phyloP scores from a whole-genome alignment of 1,140 invertebrate genomes.

The Conus ventricosus region DNA sequence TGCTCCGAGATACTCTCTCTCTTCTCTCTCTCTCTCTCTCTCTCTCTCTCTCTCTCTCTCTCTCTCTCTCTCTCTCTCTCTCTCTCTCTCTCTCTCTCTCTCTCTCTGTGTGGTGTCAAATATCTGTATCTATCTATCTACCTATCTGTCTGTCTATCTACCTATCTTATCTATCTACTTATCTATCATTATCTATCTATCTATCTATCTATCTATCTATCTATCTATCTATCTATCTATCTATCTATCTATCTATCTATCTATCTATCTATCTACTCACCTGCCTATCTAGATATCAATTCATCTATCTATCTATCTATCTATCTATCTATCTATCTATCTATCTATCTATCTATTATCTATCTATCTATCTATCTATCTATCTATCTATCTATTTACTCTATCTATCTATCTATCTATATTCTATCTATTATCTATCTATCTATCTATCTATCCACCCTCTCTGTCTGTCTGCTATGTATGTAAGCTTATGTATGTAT shows the following conservation, averaged over 20 bases:
- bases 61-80: neutral
- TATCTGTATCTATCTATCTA: neutral
- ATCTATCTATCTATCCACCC: neutral
- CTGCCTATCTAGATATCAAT: too few relatives aligned
- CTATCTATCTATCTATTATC: neutral
- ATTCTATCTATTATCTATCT: neutral
- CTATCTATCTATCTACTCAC: neutral
- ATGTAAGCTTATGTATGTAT: neutral
- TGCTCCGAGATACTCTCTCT: neutral
- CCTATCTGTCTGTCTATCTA: neutral
- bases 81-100: neutral
- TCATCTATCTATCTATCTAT: neutral
- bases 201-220: neutral
- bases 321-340: neutral
- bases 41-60: conserved; percentile 18
- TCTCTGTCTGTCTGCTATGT: too few relatives aligned
- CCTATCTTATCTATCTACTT: neutral
- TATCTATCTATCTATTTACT: neutral
- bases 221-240: neutral
- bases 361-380: neutral
- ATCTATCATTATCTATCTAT: neutral
- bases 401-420: neutral
- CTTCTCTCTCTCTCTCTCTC: conserved; percentile 5
- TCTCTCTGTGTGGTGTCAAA: neutral
- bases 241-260: neutral